Percentiles rank a stretch among this genome's conserved stretches.
phyloP scores from a whole-genome alignment of 2,113 vertebrate genomes.

The Caracal caracal region DNA sequence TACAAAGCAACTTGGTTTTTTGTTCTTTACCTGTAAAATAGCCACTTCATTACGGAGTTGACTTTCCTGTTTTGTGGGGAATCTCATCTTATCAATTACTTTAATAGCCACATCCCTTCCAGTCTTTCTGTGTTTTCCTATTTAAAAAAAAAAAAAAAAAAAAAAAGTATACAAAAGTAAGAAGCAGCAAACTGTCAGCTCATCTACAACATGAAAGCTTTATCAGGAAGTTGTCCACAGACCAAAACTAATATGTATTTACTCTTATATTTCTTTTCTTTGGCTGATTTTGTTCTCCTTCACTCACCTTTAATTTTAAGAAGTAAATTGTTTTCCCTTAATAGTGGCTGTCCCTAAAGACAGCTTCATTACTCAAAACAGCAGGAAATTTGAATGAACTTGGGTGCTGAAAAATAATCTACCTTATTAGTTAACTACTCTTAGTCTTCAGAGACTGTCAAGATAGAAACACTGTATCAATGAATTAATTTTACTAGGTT shows the following conservation, averaged over 20 bases:
- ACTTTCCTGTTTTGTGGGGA: conserved; percentile 99
- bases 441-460: neutral
- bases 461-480: neutral
- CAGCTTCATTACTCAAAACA: neutral
- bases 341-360: neutral
- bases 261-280: neutral
- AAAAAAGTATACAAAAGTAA: conserved; percentile 42
- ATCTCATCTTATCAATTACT: conserved; percentile 99
- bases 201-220: neutral
- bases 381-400: neutral
- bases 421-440: conserved; percentile 14
- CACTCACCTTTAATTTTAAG: neutral
- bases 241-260: neutral
- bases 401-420: conserved; percentile 47
- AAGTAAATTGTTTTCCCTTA: neutral
- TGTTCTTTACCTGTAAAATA: conserved; percentile 95
- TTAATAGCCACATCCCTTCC: conserved; percentile 99
- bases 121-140: conserved; percentile 98
- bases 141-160: conserved; percentile 47
- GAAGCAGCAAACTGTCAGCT: conserved; percentile 35
- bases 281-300: conserved; percentile 9
- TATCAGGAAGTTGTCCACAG: neutral
- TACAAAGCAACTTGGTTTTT: neutral
- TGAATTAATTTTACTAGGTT: conserved; percentile 45
- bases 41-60: conserved; percentile 99